A percentile compares a stretch with the other conserved stretches of the same genome.
Evolutionary conservation across 2,888 invertebrate species (phyloP).

Genomic region (Cosmorhoe ocellata): DNA sequence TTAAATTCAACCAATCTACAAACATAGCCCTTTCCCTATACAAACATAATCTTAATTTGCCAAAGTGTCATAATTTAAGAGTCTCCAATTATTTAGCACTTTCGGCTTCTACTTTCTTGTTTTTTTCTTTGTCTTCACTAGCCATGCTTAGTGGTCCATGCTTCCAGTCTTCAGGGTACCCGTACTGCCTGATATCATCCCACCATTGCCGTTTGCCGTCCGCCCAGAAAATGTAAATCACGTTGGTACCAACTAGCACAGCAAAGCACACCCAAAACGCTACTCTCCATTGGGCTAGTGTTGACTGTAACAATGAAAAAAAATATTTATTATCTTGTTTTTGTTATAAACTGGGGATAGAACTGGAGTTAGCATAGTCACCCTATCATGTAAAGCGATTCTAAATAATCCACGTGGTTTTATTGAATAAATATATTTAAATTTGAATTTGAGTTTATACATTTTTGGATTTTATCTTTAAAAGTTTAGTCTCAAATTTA

Average conservation of each 20-base stretch:
- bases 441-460: too few relatives aligned
- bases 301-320: slow-evolving; percentile 72
- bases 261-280: slow-evolving; percentile 89
- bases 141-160: slow-evolving; percentile 62
- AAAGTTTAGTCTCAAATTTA: too few relatives aligned
- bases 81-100: slow-evolving; percentile 19
- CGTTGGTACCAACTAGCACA: slow-evolving; percentile 84
- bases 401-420: too few relatives aligned
- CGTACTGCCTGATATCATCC: slow-evolving; percentile 84
- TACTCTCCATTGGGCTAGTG: slow-evolving; percentile 84
- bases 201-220: slow-evolving; percentile 88
- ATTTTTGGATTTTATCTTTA: too few relatives aligned
- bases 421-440: too few relatives aligned
- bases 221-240: slow-evolving; percentile 85
- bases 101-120: slow-evolving; percentile 59
- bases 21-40: background rate
- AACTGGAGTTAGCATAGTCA: too few relatives aligned
- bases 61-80: too few relatives aligned
- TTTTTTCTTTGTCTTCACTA: slow-evolving; percentile 63
- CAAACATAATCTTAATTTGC: too few relatives aligned
- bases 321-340: background rate
- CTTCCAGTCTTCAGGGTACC: slow-evolving; percentile 71
- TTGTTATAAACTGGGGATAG: too few relatives aligned
- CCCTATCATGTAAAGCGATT: too few relatives aligned
- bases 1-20: background rate